A percentile compares a stretch with the other conserved stretches of the same genome.
phyloP scores from a whole-genome alignment of 1,140 invertebrate genomes.

The Caenorhabditis remanei region DNA sequence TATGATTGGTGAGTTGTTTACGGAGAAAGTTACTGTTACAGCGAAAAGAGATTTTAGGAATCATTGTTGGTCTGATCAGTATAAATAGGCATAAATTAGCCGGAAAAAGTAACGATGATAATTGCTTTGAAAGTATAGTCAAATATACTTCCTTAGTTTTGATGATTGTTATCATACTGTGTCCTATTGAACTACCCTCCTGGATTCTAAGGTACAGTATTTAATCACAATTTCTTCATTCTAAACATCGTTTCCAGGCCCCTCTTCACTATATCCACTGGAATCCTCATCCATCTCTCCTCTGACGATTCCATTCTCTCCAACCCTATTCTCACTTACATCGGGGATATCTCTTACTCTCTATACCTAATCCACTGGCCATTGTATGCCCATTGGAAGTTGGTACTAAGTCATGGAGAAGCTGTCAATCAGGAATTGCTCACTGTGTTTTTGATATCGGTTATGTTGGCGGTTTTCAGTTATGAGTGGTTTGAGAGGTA shows the following conservation, averaged over 20 bases:
- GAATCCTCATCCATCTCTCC: neutral
- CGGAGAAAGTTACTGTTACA: neutral
- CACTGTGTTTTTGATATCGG: neutral
- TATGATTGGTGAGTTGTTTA: neutral
- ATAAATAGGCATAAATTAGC: too few relatives aligned
- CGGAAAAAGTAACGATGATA: neutral
- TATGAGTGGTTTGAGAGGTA: neutral
- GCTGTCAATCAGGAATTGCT: neutral
- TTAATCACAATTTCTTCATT: neutral
- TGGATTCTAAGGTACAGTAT: neutral
- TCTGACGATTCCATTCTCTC: neutral
- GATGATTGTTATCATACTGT: neutral
- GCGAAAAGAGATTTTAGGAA: too few relatives aligned
- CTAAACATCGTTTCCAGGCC: neutral
- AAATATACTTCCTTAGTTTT: neutral
- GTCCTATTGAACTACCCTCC: neutral
- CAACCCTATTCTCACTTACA: neutral
- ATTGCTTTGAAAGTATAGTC: neutral
- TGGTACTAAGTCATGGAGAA: neutral
- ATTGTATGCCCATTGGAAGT: neutral
- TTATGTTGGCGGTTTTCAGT: neutral
- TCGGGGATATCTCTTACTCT: conserved; percentile 36
- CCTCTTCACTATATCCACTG: conserved; percentile 6
- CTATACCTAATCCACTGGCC: conserved; percentile 30
- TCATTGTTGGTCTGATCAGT: too few relatives aligned